phyloP scores from a whole-genome alignment of 2,797 vertebrate genomes.

The Glyptemys insculpta region DNA sequence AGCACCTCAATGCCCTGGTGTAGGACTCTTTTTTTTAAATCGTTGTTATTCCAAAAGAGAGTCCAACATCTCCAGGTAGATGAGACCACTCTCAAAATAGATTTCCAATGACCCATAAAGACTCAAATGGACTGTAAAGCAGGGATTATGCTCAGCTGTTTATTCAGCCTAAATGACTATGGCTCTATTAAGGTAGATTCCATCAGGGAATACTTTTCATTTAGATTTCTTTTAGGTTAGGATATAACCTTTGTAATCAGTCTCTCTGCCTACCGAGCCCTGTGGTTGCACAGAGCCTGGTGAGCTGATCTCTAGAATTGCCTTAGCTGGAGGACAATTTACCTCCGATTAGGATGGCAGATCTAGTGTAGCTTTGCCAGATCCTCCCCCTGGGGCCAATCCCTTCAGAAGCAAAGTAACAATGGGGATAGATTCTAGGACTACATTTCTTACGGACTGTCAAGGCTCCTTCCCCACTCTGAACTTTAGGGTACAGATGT shows the following conservation, averaged over 20 bases:
- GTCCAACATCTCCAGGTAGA: not conserved
- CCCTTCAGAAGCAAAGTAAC: not conserved
- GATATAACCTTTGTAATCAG: not conserved
- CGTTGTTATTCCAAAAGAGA: not conserved
- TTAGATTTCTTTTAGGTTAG: not conserved
- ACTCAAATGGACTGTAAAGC: not conserved
- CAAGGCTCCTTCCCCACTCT: too few relatives aligned
- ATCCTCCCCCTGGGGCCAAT: not conserved
- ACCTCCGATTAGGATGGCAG: rapidly evolving
- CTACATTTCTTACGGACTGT: not conserved
- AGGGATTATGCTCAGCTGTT: not conserved
- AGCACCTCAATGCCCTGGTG: not conserved
- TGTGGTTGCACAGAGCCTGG: not conserved
- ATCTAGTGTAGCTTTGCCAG: not conserved
- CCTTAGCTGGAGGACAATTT: not conserved
- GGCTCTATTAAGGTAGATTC: not conserved
- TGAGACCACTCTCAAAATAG: not conserved
- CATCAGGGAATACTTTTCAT: not conserved
- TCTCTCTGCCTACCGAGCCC: not conserved
- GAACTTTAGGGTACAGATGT: too few relatives aligned
- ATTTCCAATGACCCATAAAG: not conserved
- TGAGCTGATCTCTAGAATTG: not conserved
- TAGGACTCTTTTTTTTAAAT: not conserved
- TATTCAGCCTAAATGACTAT: not conserved
- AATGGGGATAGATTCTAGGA: conserved; percentile 23